Evolutionary conservation across 2,113 vertebrate genomes (phyloP).

Genomic region (Passer domesticus): DNA sequence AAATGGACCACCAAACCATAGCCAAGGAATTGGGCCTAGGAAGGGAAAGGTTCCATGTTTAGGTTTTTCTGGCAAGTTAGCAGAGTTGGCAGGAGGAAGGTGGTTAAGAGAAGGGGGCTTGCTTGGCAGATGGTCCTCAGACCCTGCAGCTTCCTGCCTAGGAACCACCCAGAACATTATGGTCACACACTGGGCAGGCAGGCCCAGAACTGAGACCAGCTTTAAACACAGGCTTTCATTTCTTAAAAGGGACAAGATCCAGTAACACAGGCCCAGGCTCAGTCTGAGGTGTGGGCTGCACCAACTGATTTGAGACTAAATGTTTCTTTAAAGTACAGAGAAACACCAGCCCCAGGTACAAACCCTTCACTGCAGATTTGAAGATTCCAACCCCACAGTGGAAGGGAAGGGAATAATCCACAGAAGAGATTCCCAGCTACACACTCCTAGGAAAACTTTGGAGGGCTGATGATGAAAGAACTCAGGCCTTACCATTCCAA

Average conservation of each 20-base stretch:
- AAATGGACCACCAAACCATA: background rate
- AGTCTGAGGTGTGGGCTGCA: background rate
- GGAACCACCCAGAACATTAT: background rate
- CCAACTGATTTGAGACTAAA: background rate
- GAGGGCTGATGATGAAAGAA: background rate
- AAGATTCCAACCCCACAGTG: background rate
- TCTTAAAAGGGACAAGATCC: background rate
- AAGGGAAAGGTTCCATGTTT: background rate
- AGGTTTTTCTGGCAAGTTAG: background rate
- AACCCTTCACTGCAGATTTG: background rate
- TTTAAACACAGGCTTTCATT: background rate
- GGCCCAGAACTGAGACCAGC: background rate
- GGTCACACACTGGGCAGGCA: background rate
- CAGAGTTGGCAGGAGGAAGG: background rate
- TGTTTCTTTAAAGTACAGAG: background rate
- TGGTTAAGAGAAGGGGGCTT: background rate
- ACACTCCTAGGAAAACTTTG: background rate
- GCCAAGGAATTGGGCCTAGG: background rate
- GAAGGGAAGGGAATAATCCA: background rate
- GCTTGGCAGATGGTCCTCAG: background rate
- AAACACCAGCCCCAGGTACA: background rate
- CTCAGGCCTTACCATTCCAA: background rate
- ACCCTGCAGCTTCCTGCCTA: background rate
- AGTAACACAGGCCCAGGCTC: background rate
- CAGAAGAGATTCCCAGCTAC: accelerated